Conservation (phyloP, 1,140 invertebrate genomes). For the Luehdorfia chinensis region DNA sequence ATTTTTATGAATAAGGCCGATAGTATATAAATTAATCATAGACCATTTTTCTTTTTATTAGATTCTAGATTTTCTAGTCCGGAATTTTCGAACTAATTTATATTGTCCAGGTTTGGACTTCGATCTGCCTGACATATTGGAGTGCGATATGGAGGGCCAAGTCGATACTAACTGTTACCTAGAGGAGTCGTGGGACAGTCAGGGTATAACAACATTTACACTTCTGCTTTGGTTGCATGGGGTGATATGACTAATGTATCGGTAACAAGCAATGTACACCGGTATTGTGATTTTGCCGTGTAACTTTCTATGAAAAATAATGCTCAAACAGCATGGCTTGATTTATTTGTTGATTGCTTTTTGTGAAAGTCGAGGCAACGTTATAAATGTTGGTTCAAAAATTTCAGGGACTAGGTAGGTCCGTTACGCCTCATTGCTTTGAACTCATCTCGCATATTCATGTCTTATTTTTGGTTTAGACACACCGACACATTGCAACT, state of each 20-base stretch:
- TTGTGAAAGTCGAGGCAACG: neutral
- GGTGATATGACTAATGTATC: constrained; percentile 29
- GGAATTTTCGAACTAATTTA: constrained; percentile 49
- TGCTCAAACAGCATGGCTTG: constrained; percentile 36
- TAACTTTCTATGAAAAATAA: constrained; percentile 19
- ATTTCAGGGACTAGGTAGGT: constrained; percentile 44
- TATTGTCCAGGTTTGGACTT: constrained; percentile 70
- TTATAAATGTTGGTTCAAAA: constrained; percentile 32
- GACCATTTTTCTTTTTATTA: too few species aligned
- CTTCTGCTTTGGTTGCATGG: constrained; percentile 51
- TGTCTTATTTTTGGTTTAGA: neutral
- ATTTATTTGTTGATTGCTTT: constrained; percentile 12
- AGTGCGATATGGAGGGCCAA: constrained; percentile 51
- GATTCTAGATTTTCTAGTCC: constrained; percentile 28
- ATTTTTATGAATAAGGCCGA: too few species aligned
- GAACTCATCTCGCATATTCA: neutral
- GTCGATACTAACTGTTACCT: constrained; percentile 57
- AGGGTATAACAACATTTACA: constrained; percentile 51
- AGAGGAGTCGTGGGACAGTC: constrained; percentile 58
- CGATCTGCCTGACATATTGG: constrained; percentile 64
- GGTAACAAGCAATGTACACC: constrained; percentile 9
- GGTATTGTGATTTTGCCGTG: constrained; percentile 14
- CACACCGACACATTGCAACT: neutral
- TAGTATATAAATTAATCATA: too few species aligned
- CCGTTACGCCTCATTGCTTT: constrained; percentile 12